A percentile compares a stretch with the other conserved stretches of the same genome.
phyloP scores from a whole-genome alignment of 2,888 invertebrate species.

The Dorcus parallelipipedus region DNA sequence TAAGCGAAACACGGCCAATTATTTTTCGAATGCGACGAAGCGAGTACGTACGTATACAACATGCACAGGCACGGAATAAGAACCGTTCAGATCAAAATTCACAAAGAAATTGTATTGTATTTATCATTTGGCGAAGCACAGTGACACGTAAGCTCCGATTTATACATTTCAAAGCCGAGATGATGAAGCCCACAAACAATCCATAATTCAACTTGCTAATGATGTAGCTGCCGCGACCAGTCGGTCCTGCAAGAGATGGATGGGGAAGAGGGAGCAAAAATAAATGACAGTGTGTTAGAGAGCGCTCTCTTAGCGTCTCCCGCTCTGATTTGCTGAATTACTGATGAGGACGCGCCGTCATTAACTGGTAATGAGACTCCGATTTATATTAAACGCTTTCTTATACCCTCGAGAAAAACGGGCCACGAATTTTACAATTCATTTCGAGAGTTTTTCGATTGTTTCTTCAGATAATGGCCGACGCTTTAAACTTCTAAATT shows the following conservation, averaged over 20 bases:
- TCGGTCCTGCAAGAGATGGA: slow-evolving; percentile 46
- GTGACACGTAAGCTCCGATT: slow-evolving; percentile 22
- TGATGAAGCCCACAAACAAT: slow-evolving; percentile 42
- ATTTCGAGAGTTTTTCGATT: slow-evolving; percentile 2
- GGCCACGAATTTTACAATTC: slow-evolving; percentile 1
- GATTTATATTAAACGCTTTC: slow-evolving; percentile 44
- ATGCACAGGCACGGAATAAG: no score
- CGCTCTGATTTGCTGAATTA: slow-evolving; percentile 41
- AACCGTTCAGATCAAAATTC: background rate
- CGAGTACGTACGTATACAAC: no score
- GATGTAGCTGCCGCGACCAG: slow-evolving; percentile 46
- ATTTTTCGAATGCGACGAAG: slow-evolving; percentile 22
- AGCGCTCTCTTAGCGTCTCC: slow-evolving; percentile 19
- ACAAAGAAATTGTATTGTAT: background rate
- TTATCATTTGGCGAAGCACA: slow-evolving; percentile 6
- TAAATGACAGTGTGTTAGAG: slow-evolving; percentile 42
- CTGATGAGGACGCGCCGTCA: slow-evolving; percentile 44
- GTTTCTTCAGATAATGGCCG: background rate
- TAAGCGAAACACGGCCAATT: slow-evolving; percentile 36
- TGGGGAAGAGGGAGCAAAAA: slow-evolving; percentile 34
- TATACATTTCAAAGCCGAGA: slow-evolving; percentile 36
- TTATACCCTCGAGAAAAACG: slow-evolving; percentile 17
- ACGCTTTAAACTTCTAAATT: background rate
- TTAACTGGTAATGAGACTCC: slow-evolving; percentile 46
- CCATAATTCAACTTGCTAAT: slow-evolving; percentile 50